These are phyloP conservation scores for Ligdia adustata DNA, from an alignment of 2,888 invertebrate genomes.

Conservation along the genomic window DNA sequence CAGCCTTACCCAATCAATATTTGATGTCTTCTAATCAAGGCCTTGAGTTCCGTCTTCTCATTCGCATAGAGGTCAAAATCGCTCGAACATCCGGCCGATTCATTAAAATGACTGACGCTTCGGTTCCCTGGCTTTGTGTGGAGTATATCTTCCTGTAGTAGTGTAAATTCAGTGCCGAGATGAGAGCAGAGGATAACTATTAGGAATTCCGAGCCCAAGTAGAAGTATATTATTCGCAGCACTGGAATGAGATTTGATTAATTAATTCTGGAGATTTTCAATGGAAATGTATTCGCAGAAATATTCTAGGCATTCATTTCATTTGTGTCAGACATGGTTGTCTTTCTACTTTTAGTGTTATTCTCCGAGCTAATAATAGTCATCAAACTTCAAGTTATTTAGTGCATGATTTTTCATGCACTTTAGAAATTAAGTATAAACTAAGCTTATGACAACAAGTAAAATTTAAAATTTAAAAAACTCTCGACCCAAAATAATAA, in stretches of 20 bases:
- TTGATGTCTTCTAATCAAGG: slow-evolving; percentile 53
- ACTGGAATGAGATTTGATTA: slow-evolving; percentile 54
- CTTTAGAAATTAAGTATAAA: no score
- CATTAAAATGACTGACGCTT: slow-evolving; percentile 7
- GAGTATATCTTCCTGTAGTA: slow-evolving; percentile 55
- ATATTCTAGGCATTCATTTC: no score
- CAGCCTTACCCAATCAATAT: slow-evolving; percentile 51
- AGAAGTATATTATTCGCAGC: slow-evolving; percentile 44
- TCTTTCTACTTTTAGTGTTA: no score
- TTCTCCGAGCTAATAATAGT: no score
- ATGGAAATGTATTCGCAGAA: no score
- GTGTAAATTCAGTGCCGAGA: slow-evolving; percentile 51
- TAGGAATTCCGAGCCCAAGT: slow-evolving; percentile 54
- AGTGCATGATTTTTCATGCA: no score
- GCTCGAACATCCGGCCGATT: not conserved
- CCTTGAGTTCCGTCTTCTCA: slow-evolving; percentile 3
- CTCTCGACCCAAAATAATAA: no score
- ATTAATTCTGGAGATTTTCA: no score
- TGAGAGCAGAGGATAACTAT: slow-evolving; percentile 55
- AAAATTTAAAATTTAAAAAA: no score
- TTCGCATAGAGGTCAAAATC: slow-evolving; percentile 6
- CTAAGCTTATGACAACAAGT: no score
- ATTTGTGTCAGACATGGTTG: no score
- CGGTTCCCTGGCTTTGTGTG: slow-evolving; percentile 1
- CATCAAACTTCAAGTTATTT: no score